Percentiles rank a stretch among this genome's conserved stretches.
These are phyloP conservation scores for Apocheima hispidaria DNA, from an alignment of 2,888 invertebrate species.

Conservation along the genomic window DNA sequence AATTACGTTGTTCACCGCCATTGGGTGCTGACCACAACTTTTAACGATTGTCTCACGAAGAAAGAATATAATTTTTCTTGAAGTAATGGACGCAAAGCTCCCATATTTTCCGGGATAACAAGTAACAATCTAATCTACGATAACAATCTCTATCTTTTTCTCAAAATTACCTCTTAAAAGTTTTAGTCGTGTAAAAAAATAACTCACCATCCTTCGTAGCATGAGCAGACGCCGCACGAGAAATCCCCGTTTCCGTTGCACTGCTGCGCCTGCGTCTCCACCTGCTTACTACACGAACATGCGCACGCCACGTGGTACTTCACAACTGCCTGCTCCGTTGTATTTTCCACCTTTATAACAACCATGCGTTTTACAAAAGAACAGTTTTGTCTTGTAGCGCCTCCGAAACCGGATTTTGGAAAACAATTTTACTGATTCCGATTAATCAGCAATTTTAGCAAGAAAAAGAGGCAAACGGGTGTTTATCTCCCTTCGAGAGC, in stretches of 20 bases:
- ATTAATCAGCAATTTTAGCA: neutral
- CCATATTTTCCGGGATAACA: too few relatives aligned
- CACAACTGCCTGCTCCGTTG: slow-evolving; percentile 53
- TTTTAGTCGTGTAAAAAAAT: too few relatives aligned
- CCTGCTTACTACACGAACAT: slow-evolving; percentile 61
- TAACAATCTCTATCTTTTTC: too few relatives aligned
- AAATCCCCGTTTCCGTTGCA: slow-evolving; percentile 82
- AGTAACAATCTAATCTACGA: too few relatives aligned
- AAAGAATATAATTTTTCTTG: too few relatives aligned
- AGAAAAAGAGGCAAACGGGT: too few relatives aligned
- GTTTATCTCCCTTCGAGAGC: too few relatives aligned
- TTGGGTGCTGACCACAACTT: neutral
- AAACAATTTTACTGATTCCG: neutral
- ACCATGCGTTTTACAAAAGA: neutral
- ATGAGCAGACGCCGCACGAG: slow-evolving; percentile 88
- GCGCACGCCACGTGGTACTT: slow-evolving; percentile 72
- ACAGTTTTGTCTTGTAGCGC: neutral
- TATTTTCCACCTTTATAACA: slow-evolving; percentile 46
- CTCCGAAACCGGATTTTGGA: neutral
- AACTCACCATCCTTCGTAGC: slow-evolving; percentile 76
- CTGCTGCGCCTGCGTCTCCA: slow-evolving; percentile 66
- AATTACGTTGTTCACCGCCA: neutral
- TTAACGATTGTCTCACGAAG: too few relatives aligned
- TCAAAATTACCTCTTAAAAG: too few relatives aligned
- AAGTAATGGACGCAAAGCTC: too few relatives aligned